Evolutionary conservation across 2,888 invertebrate species (phyloP), one percentile per base, ranked within the genome.

Genomic region (Escarpia spicata): DNA sequence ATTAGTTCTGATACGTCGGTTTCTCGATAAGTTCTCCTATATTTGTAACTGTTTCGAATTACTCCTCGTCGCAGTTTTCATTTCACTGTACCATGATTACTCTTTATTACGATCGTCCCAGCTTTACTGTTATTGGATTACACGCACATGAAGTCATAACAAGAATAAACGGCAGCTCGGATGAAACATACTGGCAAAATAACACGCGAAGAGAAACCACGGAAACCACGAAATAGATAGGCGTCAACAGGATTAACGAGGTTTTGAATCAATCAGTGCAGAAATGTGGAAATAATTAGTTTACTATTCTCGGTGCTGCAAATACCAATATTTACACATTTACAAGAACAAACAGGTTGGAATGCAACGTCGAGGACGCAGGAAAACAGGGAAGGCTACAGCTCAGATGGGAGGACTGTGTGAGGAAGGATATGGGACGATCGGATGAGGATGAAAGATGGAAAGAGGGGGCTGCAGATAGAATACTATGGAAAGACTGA

Each of bases 81-180:
- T 75, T 75, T 75, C 75, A 75, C 19, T 75, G 26, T 26, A 75
- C 75, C 75, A n/a, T 75, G 19, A 75, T 75, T 75, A 75, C 75
- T 75, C 75, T 75, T 75, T 75, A 75, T 75, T 75, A 75, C 75
- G 75, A n/a, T 26, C 19, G 19, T n/a, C 75, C 3, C 75, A n/a
- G 75, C 75, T 75, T 75, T 75, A 75, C 75, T 15, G 75, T 75
- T 75, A 75, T 75, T 75, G 75, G 75, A 75, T 75, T 75, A 26
- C 26, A 75, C n/a, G 75, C 75, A 75, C 75, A 26, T 75, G 75
- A 26, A 75, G 75, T 26, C n/a, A 75, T 75, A n/a, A 1, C 75
- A 6, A 26, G 75, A 75, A 75, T 75, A 26, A 75, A 75, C 26
- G n/a, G 75, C 75, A 75, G 75, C n/a, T 75, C 75, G 75, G 75